These are phyloP conservation scores for Malthinus seriepunctatus DNA, from an alignment of 2,888 invertebrate genomes.

Conservation along the genomic window DNA sequence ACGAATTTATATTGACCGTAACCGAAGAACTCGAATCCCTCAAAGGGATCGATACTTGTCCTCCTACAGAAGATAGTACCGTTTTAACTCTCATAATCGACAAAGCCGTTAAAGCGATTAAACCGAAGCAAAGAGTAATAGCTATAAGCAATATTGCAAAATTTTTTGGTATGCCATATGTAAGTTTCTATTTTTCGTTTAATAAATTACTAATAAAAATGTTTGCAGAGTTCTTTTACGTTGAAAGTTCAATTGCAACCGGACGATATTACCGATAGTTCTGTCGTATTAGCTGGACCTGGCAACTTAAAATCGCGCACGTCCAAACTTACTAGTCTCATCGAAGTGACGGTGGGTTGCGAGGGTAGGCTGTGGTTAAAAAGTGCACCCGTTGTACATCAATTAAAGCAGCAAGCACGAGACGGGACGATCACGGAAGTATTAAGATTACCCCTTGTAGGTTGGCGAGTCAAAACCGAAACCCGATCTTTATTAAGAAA, in stretches of 20 bases:
- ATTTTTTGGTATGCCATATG: slow-evolving; percentile 70
- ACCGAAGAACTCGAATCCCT: slow-evolving; percentile 43
- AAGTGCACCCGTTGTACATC: slow-evolving; percentile 67
- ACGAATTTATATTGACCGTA: slow-evolving; percentile 71
- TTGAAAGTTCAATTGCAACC: slow-evolving; percentile 54
- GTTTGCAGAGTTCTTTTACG: slow-evolving; percentile 58
- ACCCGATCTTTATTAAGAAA: slow-evolving; percentile 36
- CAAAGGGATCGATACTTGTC: slow-evolving; percentile 40
- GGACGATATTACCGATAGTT: slow-evolving; percentile 54
- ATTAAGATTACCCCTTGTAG: slow-evolving; percentile 68
- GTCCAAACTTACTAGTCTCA: slow-evolving; percentile 54
- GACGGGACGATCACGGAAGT: slow-evolving; percentile 74
- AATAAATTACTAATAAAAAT: neutral
- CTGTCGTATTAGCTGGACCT: slow-evolving; percentile 58
- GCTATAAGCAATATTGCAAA: slow-evolving; percentile 73
- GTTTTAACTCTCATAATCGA: slow-evolving; percentile 71
- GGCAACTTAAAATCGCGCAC: slow-evolving; percentile 56
- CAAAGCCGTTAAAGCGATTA: slow-evolving; percentile 64
- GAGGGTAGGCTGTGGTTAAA: slow-evolving; percentile 70
- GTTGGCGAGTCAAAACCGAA: slow-evolving; percentile 67
- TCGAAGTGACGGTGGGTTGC: slow-evolving; percentile 74
- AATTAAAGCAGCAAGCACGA: slow-evolving; percentile 68
- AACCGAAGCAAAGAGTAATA: slow-evolving; percentile 66
- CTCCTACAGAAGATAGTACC: slow-evolving; percentile 48
- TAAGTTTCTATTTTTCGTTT: slow-evolving; percentile 49